Conservation (phyloP, 1,140 invertebrate genomes). For the Drosophila bifasciata region DNA sequence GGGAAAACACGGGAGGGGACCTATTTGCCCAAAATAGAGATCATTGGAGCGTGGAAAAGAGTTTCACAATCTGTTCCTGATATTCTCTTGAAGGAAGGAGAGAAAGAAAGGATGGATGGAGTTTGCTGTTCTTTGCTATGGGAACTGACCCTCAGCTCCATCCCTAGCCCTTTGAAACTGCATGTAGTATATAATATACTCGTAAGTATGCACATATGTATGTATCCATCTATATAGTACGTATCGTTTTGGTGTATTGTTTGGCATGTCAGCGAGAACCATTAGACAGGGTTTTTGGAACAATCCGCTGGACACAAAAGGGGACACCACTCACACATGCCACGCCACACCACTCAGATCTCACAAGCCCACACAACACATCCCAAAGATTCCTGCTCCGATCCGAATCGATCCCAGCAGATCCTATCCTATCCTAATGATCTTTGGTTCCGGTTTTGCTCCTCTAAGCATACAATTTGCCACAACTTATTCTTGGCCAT, state of each 20-base stretch:
- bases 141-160: slow-evolving; percentile 13
- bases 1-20: slow-evolving; percentile 8
- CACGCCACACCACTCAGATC: slow-evolving; percentile 20
- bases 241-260: slow-evolving; percentile 24
- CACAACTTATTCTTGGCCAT: slow-evolving; percentile 50
- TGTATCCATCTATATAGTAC: too few species aligned
- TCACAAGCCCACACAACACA: background rate
- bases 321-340: slow-evolving; percentile 40
- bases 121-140: background rate
- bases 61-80: slow-evolving; percentile 25
- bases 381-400: background rate
- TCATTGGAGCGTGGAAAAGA: slow-evolving; percentile 60
- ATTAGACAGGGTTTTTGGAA: slow-evolving; percentile 58
- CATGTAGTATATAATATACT: too few species aligned
- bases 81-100: too few species aligned
- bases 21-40: slow-evolving; percentile 64
- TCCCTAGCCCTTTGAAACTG: too few species aligned
- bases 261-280: slow-evolving; percentile 43
- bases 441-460: slow-evolving; percentile 66
- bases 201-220: background rate
- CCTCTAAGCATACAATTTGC: slow-evolving; percentile 54
- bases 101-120: too few species aligned
- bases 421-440: slow-evolving; percentile 47
- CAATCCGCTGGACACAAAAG: slow-evolving; percentile 40
- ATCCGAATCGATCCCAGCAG: too few species aligned